Conservation (phyloP, 2,113 vertebrate species). For the Accipiter cooperii region DNA sequence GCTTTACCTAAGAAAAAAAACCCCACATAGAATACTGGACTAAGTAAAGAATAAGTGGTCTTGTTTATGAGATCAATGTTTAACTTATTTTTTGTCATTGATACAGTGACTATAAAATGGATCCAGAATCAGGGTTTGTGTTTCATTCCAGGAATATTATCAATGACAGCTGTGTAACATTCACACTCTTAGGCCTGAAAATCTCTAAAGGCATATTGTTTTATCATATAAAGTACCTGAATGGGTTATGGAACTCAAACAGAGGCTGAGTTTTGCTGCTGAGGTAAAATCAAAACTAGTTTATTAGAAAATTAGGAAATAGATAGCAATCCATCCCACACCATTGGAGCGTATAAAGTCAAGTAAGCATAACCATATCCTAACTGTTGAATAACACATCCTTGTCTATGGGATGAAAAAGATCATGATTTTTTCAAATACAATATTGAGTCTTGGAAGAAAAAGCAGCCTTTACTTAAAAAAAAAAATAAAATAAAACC, state of each 20-base stretch:
- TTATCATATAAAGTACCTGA: background rate
- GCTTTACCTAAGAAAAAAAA: background rate
- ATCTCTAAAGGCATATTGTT: background rate
- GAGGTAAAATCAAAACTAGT: background rate
- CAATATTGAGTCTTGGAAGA: background rate
- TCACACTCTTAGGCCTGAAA: background rate
- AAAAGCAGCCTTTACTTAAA: background rate
- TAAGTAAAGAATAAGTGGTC: background rate
- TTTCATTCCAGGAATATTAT: background rate
- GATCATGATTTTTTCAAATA: background rate
- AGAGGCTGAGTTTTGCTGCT: background rate
- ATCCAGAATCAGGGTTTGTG: background rate
- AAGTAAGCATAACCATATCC: background rate
- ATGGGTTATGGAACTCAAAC: background rate
- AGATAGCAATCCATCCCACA: accelerated
- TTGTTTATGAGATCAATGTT: background rate
- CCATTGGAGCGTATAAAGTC: background rate
- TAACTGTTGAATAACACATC: background rate
- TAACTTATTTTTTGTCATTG: background rate
- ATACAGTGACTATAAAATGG: background rate
- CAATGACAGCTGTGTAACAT: background rate
- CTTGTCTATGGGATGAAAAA: background rate
- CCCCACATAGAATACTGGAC: background rate
- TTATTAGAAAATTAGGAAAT: background rate
- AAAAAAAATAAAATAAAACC: too few species aligned